These are phyloP conservation scores for Erebia palarica DNA, from an alignment of 2,888 invertebrate genomes.

Conservation along the genomic window DNA sequence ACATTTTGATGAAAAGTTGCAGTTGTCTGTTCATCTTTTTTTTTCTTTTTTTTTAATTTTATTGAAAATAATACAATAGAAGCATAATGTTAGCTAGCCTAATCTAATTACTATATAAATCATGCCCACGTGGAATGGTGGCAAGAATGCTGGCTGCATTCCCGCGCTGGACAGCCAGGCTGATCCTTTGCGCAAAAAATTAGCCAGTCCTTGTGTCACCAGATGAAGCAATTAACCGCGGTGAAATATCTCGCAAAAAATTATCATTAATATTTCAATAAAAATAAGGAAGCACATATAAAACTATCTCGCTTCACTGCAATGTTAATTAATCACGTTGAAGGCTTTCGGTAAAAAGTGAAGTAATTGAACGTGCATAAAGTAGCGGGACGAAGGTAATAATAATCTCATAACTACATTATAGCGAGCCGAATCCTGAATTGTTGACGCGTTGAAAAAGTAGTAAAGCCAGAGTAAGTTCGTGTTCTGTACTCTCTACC, in stretches of 20 bases:
- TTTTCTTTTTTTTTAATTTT: no score
- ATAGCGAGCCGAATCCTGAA: constrained; percentile 5
- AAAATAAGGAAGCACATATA: background rate
- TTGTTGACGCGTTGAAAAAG: constrained; percentile 6
- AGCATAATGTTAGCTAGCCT: no score
- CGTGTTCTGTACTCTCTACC: background rate
- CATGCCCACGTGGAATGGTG: no score
- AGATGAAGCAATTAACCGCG: no score
- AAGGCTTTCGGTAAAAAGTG: background rate
- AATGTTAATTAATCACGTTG: constrained; percentile 3
- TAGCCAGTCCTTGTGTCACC: no score
- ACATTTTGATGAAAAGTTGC: background rate
- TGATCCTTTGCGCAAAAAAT: no score
- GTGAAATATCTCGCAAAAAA: no score
- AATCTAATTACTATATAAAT: no score
- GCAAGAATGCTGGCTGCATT: no score
- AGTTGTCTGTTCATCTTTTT: background rate
- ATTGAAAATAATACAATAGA: no score
- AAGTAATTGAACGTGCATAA: background rate
- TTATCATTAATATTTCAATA: background rate
- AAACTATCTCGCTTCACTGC: background rate
- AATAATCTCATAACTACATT: background rate
- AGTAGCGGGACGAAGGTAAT: background rate
- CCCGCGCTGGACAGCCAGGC: no score
- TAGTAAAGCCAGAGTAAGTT: background rate